Base-by-base conservation (phyloP, 2,797 vertebrate genomes). In the Ceyx erithaca region DNA sequence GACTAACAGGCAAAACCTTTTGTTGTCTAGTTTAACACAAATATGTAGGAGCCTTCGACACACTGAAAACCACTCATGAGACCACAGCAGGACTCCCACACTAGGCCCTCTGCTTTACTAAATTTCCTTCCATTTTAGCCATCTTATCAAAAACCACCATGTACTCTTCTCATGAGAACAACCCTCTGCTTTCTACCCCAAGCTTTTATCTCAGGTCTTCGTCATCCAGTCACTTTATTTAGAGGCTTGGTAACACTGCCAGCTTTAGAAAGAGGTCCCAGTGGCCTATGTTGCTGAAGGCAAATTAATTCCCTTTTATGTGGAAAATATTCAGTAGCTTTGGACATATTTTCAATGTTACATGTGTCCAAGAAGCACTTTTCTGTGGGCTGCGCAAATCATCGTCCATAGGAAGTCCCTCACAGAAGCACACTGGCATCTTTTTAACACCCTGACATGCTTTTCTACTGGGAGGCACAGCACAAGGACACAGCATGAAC, bases 371-470 rank as follows among this genome's bases (percentile, higher is more conserved):
- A 90, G 81, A 82, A 80, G 62, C 75, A 73, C 68, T 90, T 94
- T 52, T 85, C 61, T 80, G 4, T 64, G 79, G 61, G 64, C 81
- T 90, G 41, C 68, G 26, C 80, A 77, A 87, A 86, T 67, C 84
- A 80, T 31, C 7, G 2, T 90, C 89, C 79, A 92, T 75, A 94
- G 86, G 75, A 94, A 93, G 71, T 43, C 52, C 86, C 90, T 81
- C 86, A 88, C 70, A 92, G 80, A 85, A 88, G 84, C 67, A 46
- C 66, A 77, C 49, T 85, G 83, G 51, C 61, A 46, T 95, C 61
- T 82, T 89, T 94, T 90, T 91, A 90, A 92, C 86, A 77, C 64
- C 48, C 86, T 89, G 79, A 89, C 61, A 80, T 35, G 67, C 48
- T 67, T 48, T 30, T 88, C 85, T 92, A 55, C 71, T 70, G 75